A percentile compares a stretch with the other conserved stretches of the same genome.
phyloP scores from a whole-genome alignment of 2,113 vertebrate species.

The Uropsilus gracilis region DNA sequence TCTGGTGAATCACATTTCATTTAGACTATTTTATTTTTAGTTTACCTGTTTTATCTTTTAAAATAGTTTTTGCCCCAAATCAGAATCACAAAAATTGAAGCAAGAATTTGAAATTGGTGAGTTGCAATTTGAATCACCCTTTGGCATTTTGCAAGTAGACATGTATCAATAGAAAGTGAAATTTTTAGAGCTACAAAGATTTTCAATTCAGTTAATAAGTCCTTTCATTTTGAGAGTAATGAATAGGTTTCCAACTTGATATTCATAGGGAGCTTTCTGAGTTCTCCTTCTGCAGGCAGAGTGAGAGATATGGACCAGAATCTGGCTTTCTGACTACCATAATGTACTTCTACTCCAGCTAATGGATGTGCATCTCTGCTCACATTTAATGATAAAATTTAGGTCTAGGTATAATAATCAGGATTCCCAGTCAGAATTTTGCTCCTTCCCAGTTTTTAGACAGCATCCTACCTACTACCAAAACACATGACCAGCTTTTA shows the following conservation, averaged over 20 bases:
- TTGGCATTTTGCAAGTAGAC: constrained; percentile 3
- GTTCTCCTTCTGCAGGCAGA: not conserved
- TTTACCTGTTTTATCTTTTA: not conserved
- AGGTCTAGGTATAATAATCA: not conserved
- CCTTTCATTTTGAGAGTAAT: not conserved
- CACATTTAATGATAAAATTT: constrained; percentile 18
- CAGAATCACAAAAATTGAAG: not conserved
- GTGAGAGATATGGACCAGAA: not conserved
- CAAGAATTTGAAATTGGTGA: not conserved
- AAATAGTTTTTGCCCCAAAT: not conserved
- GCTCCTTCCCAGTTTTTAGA: not conserved
- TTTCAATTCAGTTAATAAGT: not conserved
- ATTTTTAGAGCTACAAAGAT: not conserved
- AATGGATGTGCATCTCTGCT: not conserved
- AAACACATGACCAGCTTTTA: not conserved
- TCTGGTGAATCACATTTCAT: not conserved
- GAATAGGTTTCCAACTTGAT: not conserved
- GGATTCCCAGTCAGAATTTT: not conserved
- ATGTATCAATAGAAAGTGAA: not conserved
- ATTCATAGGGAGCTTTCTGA: not conserved
- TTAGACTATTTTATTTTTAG: not conserved
- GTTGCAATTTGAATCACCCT: not conserved
- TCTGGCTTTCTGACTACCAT: not conserved
- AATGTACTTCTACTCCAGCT: not conserved
- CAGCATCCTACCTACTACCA: not conserved